Base-by-base conservation (phyloP, 2,888 invertebrate genomes). In the Drosophila atripex region DNA sequence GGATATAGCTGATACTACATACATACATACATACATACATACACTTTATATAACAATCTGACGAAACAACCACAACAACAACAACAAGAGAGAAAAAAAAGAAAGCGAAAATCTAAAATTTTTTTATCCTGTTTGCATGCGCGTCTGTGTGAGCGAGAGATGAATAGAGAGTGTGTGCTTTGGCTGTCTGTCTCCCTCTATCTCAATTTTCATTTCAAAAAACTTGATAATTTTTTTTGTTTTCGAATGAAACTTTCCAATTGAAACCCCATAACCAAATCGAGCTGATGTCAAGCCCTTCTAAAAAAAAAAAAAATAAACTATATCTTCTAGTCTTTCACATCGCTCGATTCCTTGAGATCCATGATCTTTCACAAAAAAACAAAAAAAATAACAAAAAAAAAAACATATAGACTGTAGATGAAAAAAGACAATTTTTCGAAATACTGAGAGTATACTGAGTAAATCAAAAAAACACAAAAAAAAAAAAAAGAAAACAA, bases 331-430 rank as follows among this genome's bases (percentile, higher is more conserved):
- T 69, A 59, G 51, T 53, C 65, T 49, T 47, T 54, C 47, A 38
- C 59, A 47, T 52, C 72, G 70, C 75, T 79, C 68, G 65, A 79
- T 74, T 14, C 72, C 86, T 43, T 43, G 5, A 11, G 75, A 75
- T 59, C 78, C 75, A 43, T 43, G 14, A 32, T 2, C 50, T 23
- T 6, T 25, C 45, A 45, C 8, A 11, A 46, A 45, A 54, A 21
- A 43, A 32, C 30, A 51, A 46, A 46, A 55, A n/a, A n/a, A n/a
- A n/a, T n/a, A n/a, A n/a, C n/a, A 21, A 43, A 32, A 25, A 51
- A 46, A 46, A 55, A 63, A 14, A 64, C 50, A 45, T 51, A 49
- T 58, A 79, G 64, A 64, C 64, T 64, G 51, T 50, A 43, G 51
- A 51, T 25, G 21, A 47, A 28, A 47, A 14, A 30, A 73, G 28